Base-by-base conservation (phyloP, 2,797 vertebrate genomes). In the Vireo griseus region DNA sequence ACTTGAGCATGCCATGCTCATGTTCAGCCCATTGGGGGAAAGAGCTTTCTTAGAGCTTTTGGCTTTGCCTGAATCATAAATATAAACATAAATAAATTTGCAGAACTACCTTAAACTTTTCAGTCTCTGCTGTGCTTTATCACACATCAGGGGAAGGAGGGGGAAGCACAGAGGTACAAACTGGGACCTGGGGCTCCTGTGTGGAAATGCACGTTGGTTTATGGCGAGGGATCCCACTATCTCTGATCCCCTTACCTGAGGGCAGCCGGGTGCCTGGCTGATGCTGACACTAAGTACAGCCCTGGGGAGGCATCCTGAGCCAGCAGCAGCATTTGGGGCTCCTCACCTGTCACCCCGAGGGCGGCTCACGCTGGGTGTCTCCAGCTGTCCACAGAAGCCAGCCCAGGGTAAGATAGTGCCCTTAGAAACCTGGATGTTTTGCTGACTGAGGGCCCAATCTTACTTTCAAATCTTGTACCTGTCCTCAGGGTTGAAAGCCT, bases 311-410 rank as follows among this genome's bases (percentile, higher is more conserved):
- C 86, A 77, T 94, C 83, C 72, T 66, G 86, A 16, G 20, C 79
- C 76, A 42, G 50, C 25, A 35, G 69, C 73, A 72, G 86, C 10
- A 21, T 21, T 28, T 91, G 94, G 75, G 95, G 83, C 72, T 92
- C 82, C 92, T 97, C 92, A 94, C 89, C 95, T 97, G 97, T 91
- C 83, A 58, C 93, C 97, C 94, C 1, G 13, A 90, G 97, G 97
- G 95, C 20, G 0, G 76, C 85, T 96, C 39, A 18, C 10, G 39
- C 90, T 58, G 79, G 21, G 45, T 95, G 94, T 96, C 96, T 97
- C 96, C 97, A 93, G 16, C 94, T 76, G 92, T 93, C 95, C 71
- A 0, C 72, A 19, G 87, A 78, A 96, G 76, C 91, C 47, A 61
- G 72, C 68, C 55, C 85, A 71, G 55, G 31, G 66, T 89, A 81